phyloP scores from a whole-genome alignment of 2,888 invertebrate species.

The Frankliniella fusca region DNA sequence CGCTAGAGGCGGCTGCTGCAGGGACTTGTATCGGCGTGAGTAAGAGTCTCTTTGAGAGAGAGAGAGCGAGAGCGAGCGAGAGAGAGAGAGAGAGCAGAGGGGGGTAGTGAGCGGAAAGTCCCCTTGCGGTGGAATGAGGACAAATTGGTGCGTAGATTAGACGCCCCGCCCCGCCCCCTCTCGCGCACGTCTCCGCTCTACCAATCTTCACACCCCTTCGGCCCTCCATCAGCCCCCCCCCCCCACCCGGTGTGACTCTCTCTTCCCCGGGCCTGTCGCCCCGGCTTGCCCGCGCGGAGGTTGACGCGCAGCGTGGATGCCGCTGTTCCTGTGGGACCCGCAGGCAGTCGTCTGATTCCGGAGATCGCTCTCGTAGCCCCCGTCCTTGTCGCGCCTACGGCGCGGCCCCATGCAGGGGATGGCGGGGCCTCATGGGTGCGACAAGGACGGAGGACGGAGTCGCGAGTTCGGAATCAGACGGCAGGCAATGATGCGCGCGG shows the following conservation, averaged over 20 bases:
- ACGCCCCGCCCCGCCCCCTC: neutral
- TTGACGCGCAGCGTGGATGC: neutral
- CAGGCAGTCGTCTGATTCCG: no score
- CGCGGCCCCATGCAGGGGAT: no score
- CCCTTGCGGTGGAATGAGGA: slow-evolving; percentile 3
- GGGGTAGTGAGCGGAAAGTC: no score
- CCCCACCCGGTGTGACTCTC: neutral
- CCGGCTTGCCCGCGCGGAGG: neutral
- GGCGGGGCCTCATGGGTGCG: no score
- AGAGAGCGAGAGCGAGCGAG: no score
- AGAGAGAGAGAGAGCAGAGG: no score
- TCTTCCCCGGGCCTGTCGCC: neutral
- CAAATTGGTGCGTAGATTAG: slow-evolving; percentile 24
- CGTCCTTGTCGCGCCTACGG: no score
- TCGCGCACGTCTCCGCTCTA: neutral
- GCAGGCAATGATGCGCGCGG: no score
- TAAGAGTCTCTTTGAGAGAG: neutral
- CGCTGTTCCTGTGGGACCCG: no score
- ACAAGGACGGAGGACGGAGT: no score
- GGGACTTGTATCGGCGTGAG: slow-evolving; percentile 5
- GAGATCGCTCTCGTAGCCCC: no score
- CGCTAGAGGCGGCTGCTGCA: neutral
- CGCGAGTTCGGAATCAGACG: no score
- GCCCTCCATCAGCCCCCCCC: neutral
- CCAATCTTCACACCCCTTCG: neutral